Evolutionary conservation across 2,888 invertebrate species (phyloP).

Genomic region (Ischnura elegans): DNA sequence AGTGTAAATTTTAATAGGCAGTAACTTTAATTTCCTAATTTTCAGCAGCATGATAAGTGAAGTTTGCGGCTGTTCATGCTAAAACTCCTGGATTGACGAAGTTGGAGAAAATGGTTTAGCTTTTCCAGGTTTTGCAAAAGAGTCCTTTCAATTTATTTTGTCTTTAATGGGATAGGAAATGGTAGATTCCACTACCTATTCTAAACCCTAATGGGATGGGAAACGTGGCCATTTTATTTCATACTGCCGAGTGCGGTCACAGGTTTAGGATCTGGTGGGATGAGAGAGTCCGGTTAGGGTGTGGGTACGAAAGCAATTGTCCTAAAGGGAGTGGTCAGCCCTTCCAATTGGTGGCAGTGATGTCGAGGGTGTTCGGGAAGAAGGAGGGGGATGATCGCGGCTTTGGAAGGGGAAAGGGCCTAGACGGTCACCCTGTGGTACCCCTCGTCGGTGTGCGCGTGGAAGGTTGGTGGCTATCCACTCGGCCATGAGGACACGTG

Average conservation of each 20-base stretch:
- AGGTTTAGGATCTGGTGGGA: background rate
- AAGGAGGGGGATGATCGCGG: background rate
- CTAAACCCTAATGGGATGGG: no score
- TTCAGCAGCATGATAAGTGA: no score
- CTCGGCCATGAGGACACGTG: constrained; percentile 17
- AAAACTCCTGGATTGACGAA: no score
- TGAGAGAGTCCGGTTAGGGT: background rate
- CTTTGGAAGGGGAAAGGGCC: background rate
- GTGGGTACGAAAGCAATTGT: background rate
- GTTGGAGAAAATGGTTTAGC: no score
- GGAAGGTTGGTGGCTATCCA: background rate
- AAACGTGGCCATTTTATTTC: background rate
- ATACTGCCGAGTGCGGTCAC: background rate
- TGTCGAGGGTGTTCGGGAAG: background rate
- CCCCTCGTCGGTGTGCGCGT: background rate
- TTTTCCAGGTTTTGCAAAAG: no score
- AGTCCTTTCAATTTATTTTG: no score
- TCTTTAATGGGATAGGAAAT: no score
- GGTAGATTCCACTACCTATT: no score
- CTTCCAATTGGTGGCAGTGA: constrained; percentile 24
- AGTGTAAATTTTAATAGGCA: no score
- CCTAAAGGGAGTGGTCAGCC: constrained; percentile 21
- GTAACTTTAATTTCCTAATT: no score
- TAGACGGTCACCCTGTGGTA: background rate
- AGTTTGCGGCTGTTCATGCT: no score